Percentiles rank a stretch among this genome's conserved stretches.
Evolutionary conservation across 2,113 vertebrate genomes (phyloP).

Genomic region (zebrafish (Danio rerio)): DNA sequence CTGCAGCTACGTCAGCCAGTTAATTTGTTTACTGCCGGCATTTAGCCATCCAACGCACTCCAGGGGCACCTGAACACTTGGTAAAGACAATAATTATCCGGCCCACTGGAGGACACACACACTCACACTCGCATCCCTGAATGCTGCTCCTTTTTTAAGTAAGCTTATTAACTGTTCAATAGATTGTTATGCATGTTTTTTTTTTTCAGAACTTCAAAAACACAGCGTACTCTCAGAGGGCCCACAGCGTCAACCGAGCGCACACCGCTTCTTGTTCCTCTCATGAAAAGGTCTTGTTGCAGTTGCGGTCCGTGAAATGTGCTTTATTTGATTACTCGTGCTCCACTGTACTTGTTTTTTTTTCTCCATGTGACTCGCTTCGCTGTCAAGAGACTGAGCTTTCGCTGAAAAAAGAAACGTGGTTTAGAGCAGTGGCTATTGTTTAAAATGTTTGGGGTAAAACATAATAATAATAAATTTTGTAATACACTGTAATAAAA

Average conservation of each 20-base stretch:
- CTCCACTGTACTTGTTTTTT: slow-evolving; percentile 38
- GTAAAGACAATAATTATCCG: slow-evolving; percentile 57
- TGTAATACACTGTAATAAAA: no score
- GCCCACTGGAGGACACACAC: slow-evolving; percentile 56
- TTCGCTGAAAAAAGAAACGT: slow-evolving; percentile 10
- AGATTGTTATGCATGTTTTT: slow-evolving; percentile 36
- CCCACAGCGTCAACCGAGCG: slow-evolving; percentile 12
- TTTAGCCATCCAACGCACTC: slow-evolving; percentile 41
- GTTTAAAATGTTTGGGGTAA: background rate
- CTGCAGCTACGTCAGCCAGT: slow-evolving; percentile 50
- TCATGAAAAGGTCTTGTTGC: slow-evolving; percentile 53
- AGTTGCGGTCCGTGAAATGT: slow-evolving; percentile 47
- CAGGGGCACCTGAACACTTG: slow-evolving; percentile 57
- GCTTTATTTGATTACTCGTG: slow-evolving; percentile 55
- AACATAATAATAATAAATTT: no score
- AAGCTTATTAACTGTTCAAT: slow-evolving; percentile 58
- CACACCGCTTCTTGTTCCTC: slow-evolving; percentile 44
- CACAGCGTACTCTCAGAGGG: slow-evolving; percentile 47
- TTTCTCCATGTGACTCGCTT: slow-evolving; percentile 25
- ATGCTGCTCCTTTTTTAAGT: slow-evolving; percentile 28
- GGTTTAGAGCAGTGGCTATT: background rate
- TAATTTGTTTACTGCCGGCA: slow-evolving; percentile 55
- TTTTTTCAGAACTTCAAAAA: slow-evolving; percentile 34
- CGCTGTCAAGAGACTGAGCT: slow-evolving; percentile 23
- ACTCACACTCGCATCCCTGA: slow-evolving; percentile 36